Evolutionary conservation across 2,113 vertebrate genomes (phyloP).

Genomic region (Oncorhynchus keta): DNA sequence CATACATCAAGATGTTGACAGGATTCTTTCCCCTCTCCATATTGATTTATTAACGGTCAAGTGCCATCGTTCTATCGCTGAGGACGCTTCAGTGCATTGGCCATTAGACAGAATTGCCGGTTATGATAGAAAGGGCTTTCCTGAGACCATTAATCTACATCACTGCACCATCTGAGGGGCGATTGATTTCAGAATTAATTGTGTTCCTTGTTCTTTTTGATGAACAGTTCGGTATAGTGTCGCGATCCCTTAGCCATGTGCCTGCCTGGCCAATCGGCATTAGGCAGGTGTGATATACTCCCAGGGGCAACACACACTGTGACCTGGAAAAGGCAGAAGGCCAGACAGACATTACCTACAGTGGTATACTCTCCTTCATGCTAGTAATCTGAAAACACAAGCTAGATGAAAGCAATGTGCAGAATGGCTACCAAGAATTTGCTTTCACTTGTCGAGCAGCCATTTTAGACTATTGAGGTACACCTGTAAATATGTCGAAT

Average conservation of each 20-base stretch:
- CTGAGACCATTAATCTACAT: not conserved
- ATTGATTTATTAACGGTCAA: constrained; percentile 11
- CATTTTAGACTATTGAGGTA: not conserved
- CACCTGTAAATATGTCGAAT: not conserved
- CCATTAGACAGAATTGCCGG: not conserved
- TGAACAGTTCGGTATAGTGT: not conserved
- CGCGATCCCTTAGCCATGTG: not conserved
- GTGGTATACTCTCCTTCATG: not conserved
- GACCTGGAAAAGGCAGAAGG: not conserved
- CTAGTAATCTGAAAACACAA: too few species aligned
- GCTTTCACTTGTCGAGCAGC: not conserved
- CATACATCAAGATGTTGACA: not conserved
- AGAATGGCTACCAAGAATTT: too few species aligned
- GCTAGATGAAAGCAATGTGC: too few species aligned
- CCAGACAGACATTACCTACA: not conserved
- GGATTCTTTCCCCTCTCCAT: not conserved
- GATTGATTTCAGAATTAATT: constrained; percentile 2
- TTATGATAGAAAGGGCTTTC: constrained; percentile 2
- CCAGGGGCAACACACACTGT: too few species aligned
- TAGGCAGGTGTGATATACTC: not conserved
- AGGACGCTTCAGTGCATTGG: not conserved
- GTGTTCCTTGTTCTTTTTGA: not conserved
- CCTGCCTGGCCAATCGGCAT: not conserved
- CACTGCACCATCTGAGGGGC: not conserved
- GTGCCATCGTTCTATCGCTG: not conserved